A percentile compares a stretch with the other conserved stretches of the same genome.
These are phyloP conservation scores for Chrosomus eos DNA, from an alignment of 2,797 vertebrate species.

Conservation along the genomic window DNA sequence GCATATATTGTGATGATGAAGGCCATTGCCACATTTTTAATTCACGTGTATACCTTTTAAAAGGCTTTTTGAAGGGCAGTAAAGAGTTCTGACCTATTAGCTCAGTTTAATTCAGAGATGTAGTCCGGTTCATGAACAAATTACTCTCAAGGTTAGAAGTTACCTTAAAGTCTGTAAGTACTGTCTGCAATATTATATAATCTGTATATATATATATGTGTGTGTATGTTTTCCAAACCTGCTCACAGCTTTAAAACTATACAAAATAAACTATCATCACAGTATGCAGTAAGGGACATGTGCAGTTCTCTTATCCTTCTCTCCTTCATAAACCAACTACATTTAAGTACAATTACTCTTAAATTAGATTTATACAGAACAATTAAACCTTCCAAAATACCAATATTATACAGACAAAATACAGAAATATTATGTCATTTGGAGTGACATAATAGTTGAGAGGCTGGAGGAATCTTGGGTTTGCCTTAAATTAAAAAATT, in stretches of 20 bases:
- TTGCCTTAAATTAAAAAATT: conserved; percentile 13
- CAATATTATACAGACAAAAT: background rate
- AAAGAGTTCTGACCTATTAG: too few species aligned
- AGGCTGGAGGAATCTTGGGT: background rate
- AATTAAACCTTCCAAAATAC: conserved; percentile 12
- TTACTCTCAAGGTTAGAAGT: too few species aligned
- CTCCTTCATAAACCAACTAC: conserved; percentile 9
- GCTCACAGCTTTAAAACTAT: conserved; percentile 15
- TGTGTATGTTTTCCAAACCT: conserved; percentile 7
- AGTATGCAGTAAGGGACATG: conserved; percentile 14
- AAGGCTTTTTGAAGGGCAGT: too few species aligned
- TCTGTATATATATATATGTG: background rate
- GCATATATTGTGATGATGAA: too few species aligned
- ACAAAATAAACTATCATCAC: conserved; percentile 37
- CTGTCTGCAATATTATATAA: too few species aligned
- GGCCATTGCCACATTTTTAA: too few species aligned
- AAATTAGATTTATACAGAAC: conserved; percentile 27
- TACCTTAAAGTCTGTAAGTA: too few species aligned
- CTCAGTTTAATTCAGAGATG: too few species aligned
- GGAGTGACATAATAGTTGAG: conserved; percentile 17
- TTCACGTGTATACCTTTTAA: too few species aligned
- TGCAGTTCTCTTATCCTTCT: conserved; percentile 8
- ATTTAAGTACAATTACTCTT: conserved; percentile 15
- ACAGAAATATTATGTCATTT: conserved; percentile 5
- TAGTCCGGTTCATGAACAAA: too few species aligned